Base-by-base conservation (phyloP, 2,888 invertebrate species). In the Periphyllus acericola region DNA sequence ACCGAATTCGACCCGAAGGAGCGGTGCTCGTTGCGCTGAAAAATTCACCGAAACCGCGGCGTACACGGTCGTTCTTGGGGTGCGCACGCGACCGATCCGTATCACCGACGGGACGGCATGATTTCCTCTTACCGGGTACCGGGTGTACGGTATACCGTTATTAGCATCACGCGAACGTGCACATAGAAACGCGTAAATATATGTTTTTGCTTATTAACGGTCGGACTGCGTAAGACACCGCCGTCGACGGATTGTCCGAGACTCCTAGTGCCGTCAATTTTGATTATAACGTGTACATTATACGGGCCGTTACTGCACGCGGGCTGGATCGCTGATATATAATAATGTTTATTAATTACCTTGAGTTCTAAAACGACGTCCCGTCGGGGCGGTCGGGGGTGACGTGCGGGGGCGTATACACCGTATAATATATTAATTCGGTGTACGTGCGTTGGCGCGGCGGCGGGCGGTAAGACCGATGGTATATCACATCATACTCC, bases 81-180 rank as follows among this genome's bases (percentile, higher is more conserved):
- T 9, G 6, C 25, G 29, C 83, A 75, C 74, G 52, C 83, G 66
- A 84, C 76, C 75, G 84, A 76, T 66, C 25, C 60, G 32, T 84
- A 76, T 76, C 84, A 74, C 60, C 75, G n/a, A 75, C 60, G 46
- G 46, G 60, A 9, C 21, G 9, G 60, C 60, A 60, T 25, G 21
- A 25, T 66, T 6, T 60, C 4, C 14, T 17, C 14, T 14, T 9
- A 25, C 46, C 32, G 11, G 46, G 46, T 46, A 46, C 14, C 11
- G 11, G 46, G 46, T 46, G 46, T 46, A 46, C 14, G 14, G 14
- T 14, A 46, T 46, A 46, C 46, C 29, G 21, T 71, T 6, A n/a
- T 52, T 55, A 82, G 6, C 17, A 66, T 52, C 46, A 29, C 6
- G 21, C 34, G 66, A 68, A 68, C 66, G 40, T 3, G 19, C 11